These are phyloP conservation scores for Chiridota heheva DNA, from an alignment of 35 echinoderm and acorn worm genomes.

Conservation along the genomic window DNA sequence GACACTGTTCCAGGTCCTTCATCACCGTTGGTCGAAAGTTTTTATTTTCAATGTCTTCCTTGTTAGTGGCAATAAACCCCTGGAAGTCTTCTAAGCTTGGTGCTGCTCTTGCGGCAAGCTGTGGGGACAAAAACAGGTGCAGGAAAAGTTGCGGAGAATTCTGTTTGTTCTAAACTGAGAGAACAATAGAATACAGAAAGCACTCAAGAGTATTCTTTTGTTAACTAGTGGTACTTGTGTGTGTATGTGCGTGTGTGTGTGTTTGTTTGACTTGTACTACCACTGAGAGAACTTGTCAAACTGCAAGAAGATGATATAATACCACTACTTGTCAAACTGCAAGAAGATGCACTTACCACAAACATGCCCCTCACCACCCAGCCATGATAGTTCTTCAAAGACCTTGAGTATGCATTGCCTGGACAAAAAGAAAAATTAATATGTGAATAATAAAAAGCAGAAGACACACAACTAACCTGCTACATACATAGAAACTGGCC, in stretches of 20 bases:
- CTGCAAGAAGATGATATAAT: no score
- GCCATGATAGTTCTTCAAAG: constrained; percentile 86
- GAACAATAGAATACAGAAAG: no score
- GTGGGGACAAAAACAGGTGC: constrained; percentile 7
- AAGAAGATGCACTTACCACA: constrained; percentile 55
- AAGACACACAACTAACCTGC: background rate
- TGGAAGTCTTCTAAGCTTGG: constrained; percentile 63
- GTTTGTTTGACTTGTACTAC: no score
- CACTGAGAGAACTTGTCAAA: no score
- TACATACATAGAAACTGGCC: no score
- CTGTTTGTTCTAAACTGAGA: no score
- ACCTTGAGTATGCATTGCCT: constrained; percentile 74
- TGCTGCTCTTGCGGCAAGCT: constrained; percentile 77
- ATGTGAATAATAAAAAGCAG: background rate
- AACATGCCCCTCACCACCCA: constrained; percentile 90
- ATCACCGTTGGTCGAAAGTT: constrained; percentile 53
- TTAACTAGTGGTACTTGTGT: no score
- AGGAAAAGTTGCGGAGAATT: no score
- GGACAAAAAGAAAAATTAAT: background rate
- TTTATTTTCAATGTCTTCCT: constrained; percentile 57
- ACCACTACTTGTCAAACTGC: no score
- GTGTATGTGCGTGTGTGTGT: no score
- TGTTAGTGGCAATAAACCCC: constrained; percentile 59
- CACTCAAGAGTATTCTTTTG: no score
- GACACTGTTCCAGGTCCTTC: constrained; percentile 44